A percentile compares a stretch with the other conserved stretches of the same genome.
These are phyloP conservation scores for Phylloscopus trochiloides DNA, from an alignment of 2,113 vertebrate species.

Conservation along the genomic window DNA sequence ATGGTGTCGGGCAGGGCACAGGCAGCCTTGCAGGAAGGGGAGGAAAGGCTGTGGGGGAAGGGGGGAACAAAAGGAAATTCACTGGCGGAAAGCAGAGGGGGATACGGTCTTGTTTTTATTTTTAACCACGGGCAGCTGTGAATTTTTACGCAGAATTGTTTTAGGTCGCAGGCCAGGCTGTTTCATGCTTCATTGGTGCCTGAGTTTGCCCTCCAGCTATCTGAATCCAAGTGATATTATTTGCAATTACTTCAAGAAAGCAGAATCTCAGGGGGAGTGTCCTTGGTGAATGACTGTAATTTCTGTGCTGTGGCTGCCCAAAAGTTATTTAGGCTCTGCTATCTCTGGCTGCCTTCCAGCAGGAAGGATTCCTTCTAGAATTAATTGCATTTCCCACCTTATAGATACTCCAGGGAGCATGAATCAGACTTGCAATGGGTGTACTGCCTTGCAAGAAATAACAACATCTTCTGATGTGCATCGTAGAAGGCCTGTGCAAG, in stretches of 20 bases:
- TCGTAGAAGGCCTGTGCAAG: not conserved
- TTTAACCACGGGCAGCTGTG: not conserved
- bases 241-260: conserved; percentile 51
- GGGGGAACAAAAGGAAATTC: not conserved
- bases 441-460: not conserved
- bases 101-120: conserved; percentile 15
- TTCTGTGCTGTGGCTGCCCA: conserved; percentile 33
- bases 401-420: not conserved
- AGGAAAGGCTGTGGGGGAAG: not conserved
- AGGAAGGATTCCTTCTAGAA: conserved; percentile 37
- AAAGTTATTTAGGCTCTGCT: conserved; percentile 12
- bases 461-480: not conserved
- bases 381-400: conserved; percentile 44
- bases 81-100: not conserved
- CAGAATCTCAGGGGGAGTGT: conserved; percentile 40
- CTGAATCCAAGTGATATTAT: conserved; percentile 42
- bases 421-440: not conserved
- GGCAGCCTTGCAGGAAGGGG: not conserved
- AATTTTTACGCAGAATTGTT: conserved; percentile 32
- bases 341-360: conserved; percentile 42
- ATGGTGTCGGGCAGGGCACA: not conserved
- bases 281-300: conserved; percentile 33
- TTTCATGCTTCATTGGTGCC: not conserved
- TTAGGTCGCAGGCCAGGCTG: not conserved
- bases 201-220: conserved; percentile 18